A percentile compares a stretch with the other conserved stretches of the same genome.
phyloP scores from a whole-genome alignment of 2,797 vertebrate species.

The Ambastaia sidthimunki region DNA sequence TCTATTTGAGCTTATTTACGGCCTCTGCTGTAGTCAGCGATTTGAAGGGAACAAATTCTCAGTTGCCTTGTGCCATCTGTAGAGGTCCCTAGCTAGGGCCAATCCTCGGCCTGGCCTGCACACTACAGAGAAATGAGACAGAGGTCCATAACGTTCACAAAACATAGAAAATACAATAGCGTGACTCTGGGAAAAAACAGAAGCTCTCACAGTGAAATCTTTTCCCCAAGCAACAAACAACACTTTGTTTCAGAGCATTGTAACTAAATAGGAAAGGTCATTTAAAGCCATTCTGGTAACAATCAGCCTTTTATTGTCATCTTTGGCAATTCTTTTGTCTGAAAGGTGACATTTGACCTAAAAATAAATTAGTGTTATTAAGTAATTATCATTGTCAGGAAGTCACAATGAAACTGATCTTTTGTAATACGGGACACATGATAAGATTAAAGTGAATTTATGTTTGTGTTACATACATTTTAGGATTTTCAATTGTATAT shows the following conservation, averaged over 20 bases:
- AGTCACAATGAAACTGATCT: background rate
- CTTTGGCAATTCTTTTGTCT: slow-evolving; percentile 2
- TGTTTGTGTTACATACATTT: no score
- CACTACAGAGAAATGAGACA: slow-evolving; percentile 39
- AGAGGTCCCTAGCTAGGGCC: slow-evolving; percentile 58
- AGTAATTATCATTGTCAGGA: background rate
- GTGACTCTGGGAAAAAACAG: no score
- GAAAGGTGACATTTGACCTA: slow-evolving; percentile 32
- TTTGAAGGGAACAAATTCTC: slow-evolving; percentile 71
- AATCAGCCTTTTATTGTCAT: slow-evolving; percentile 57
- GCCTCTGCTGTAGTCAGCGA: slow-evolving; percentile 77
- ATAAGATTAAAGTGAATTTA: background rate
- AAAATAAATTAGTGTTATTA: slow-evolving; percentile 2
- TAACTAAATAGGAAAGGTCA: slow-evolving; percentile 15
- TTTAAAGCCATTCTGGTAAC: background rate
- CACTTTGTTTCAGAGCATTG: slow-evolving; percentile 18
- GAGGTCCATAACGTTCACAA: no score
- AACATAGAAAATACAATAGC: no score
- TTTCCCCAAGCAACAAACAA: slow-evolving; percentile 41
- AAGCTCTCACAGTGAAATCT: slow-evolving; percentile 42
- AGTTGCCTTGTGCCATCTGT: slow-evolving; percentile 67
- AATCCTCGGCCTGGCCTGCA: slow-evolving; percentile 42
- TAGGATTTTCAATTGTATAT: no score
- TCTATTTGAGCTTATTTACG: slow-evolving; percentile 76
- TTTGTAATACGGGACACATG: background rate